Evolutionary conservation across 2,797 vertebrate species (phyloP).

Genomic region (Tinamus major): DNA sequence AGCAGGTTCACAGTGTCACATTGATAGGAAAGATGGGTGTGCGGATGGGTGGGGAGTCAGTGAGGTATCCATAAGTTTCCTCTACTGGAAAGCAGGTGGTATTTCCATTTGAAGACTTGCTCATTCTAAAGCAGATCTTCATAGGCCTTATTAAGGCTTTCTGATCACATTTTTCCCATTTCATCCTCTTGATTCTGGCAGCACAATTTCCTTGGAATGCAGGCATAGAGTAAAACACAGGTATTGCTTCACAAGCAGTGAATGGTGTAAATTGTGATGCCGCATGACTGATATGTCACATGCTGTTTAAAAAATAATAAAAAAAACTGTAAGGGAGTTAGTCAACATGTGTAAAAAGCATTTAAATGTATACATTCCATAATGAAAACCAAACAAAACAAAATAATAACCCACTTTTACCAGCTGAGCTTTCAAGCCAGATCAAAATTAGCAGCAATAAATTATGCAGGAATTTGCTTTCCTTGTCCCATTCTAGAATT

Average conservation of each 20-base stretch:
- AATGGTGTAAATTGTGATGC: not conserved
- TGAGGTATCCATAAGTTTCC: accelerated
- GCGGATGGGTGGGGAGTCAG: not conserved
- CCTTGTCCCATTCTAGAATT: not conserved
- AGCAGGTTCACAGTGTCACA: not conserved
- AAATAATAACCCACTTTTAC: not conserved
- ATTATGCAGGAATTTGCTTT: not conserved
- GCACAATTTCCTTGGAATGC: not conserved
- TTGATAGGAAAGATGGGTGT: accelerated
- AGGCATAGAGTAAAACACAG: not conserved
- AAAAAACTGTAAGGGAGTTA: not conserved
- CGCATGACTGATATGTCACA: not conserved
- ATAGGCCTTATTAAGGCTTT: not conserved
- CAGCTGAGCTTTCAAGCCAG: not conserved
- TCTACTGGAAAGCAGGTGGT: not conserved
- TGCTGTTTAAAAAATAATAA: not conserved
- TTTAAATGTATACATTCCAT: not conserved
- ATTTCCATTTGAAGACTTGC: not conserved
- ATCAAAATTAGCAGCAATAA: not conserved
- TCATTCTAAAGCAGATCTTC: not conserved
- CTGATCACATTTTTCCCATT: not conserved
- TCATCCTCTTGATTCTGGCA: not conserved
- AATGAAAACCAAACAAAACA: too few relatives aligned
- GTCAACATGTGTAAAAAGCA: not conserved
- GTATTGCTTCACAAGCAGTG: not conserved